Conservation (phyloP, 2,113 vertebrate genomes). For the Gopherus flavomarginatus region DNA sequence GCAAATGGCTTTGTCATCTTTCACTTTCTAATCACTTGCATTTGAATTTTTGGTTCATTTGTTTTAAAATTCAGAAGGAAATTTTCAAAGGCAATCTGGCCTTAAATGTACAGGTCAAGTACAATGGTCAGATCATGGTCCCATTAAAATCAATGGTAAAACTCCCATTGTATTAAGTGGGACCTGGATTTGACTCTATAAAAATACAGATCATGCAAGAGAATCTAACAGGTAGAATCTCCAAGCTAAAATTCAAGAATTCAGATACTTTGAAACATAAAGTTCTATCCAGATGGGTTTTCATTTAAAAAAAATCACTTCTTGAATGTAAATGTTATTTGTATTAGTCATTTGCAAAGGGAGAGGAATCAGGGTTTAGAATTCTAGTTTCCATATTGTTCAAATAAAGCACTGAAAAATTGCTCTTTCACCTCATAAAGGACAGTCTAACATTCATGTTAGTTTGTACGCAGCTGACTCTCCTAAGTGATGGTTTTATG, state of each 20-base stretch:
- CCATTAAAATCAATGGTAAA: not conserved
- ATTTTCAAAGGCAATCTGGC: not conserved
- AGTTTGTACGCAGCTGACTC: not conserved
- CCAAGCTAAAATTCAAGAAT: not conserved
- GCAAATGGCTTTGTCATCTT: not conserved
- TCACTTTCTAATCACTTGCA: not conserved
- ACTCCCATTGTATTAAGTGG: not conserved
- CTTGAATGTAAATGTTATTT: not conserved
- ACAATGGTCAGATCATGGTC: not conserved
- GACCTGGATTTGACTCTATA: not conserved
- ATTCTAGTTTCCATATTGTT: not conserved
- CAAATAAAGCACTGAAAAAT: not conserved
- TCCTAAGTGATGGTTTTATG: not conserved
- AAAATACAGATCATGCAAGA: not conserved
- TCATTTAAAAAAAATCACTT: not conserved
- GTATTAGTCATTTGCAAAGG: not conserved
- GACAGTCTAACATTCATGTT: not conserved
- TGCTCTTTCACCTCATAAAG: not conserved
- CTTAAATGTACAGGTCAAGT: not conserved
- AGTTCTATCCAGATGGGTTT: not conserved
- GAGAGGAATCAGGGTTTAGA: not conserved
- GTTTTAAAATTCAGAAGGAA: not conserved
- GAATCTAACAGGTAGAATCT: not conserved
- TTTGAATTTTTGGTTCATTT: not conserved
- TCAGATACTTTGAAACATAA: not conserved